Percentiles rank a stretch among this genome's conserved stretches.
Conservation (phyloP, 2,888 invertebrate genomes). For the Amiota mariae region DNA sequence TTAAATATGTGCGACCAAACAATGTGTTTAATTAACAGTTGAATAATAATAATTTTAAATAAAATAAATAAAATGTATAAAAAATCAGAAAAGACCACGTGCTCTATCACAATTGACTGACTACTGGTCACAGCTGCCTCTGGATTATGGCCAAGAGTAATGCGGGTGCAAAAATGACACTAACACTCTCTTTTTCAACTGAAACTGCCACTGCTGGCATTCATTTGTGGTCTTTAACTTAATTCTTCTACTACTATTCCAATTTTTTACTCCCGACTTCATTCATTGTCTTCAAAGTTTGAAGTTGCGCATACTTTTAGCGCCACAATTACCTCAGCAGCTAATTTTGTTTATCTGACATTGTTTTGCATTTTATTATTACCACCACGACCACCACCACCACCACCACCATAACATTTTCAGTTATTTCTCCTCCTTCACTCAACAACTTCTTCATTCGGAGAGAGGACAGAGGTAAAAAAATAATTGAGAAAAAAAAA, state of each 20-base stretch:
- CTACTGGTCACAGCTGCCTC: conserved; percentile 11
- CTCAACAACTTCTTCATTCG: neutral
- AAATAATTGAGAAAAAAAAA: conserved; percentile 32
- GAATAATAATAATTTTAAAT: neutral
- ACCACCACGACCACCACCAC: neutral
- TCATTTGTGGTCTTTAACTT: neutral
- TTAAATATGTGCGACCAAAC: neutral
- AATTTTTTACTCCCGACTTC: neutral
- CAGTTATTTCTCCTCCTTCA: neutral
- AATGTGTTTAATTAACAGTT: conserved; percentile 24
- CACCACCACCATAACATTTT: conserved; percentile 18
- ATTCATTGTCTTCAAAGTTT: neutral
- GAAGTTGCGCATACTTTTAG: neutral
- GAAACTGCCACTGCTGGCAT: neutral
- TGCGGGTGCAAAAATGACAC: neutral
- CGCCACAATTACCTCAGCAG: conserved; percentile 52
- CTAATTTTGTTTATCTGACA: conserved; percentile 61
- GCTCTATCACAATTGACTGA: neutral
- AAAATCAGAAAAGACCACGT: conserved; percentile 20
- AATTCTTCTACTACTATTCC: neutral
- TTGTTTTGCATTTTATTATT: conserved; percentile 45
- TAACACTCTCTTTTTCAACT: neutral
- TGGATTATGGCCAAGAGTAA: neutral
- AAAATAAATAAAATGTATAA: neutral
- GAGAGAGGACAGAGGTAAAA: too few relatives aligned